These are phyloP conservation scores for Drosophila equinoxialis DNA, from an alignment of 1,140 invertebrate genomes.

Conservation along the genomic window DNA sequence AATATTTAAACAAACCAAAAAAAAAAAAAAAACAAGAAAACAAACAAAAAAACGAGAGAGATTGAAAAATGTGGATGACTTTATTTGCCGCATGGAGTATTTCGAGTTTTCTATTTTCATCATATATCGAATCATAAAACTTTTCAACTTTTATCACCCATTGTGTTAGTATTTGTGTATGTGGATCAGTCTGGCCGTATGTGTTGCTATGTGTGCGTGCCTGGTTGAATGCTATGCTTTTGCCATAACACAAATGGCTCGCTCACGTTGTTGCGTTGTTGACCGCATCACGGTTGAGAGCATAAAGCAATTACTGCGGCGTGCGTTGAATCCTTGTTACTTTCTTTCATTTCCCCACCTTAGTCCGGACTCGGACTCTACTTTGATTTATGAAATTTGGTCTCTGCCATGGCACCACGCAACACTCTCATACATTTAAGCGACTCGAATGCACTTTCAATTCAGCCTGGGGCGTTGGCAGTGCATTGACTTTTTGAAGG, in stretches of 20 bases:
- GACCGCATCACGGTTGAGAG: slow-evolving; percentile 75
- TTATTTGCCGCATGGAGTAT: not conserved
- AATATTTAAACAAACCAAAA: not conserved
- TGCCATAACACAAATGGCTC: slow-evolving; percentile 61
- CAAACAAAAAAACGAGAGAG: not conserved
- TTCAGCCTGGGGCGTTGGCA: not conserved
- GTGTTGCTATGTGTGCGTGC: slow-evolving; percentile 6
- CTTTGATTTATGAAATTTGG: slow-evolving; percentile 76
- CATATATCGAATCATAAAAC: slow-evolving; percentile 70
- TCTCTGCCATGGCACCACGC: slow-evolving; percentile 17
- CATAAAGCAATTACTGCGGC: slow-evolving; percentile 74
- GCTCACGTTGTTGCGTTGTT: slow-evolving; percentile 74
- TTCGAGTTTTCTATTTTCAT: slow-evolving; percentile 27
- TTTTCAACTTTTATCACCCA: slow-evolving; percentile 61
- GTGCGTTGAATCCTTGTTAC: slow-evolving; percentile 63
- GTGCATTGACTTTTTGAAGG: slow-evolving; percentile 47
- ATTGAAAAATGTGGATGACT: not conserved
- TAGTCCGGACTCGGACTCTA: slow-evolving; percentile 17
- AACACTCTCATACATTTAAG: slow-evolving; percentile 16
- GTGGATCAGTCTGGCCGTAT: not conserved
- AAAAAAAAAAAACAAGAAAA: not conserved
- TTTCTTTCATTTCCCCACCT: slow-evolving; percentile 19
- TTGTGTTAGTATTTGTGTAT: not conserved
- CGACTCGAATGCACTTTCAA: slow-evolving; percentile 5
- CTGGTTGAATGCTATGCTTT: slow-evolving; percentile 35